Percentiles rank a stretch among this genome's conserved stretches.
Conservation (phyloP, 2,888 invertebrate genomes). For the Scaptomyza flava region DNA sequence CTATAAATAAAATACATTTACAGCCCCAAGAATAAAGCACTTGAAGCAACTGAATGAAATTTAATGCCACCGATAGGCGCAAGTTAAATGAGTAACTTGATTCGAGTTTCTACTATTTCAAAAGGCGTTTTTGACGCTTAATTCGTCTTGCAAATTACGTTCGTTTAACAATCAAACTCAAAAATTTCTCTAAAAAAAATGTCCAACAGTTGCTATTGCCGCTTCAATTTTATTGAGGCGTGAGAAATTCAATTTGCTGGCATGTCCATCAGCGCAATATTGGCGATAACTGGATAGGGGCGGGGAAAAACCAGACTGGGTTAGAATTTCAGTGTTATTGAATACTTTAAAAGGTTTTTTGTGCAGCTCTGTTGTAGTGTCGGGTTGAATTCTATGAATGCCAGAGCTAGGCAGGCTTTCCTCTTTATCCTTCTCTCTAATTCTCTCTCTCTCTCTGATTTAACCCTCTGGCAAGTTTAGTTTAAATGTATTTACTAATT, state of each 20-base stretch:
- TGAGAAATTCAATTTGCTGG: conserved; percentile 69
- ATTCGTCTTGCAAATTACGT: conserved; percentile 39
- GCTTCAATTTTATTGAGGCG: conserved; percentile 36
- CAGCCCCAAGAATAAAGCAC: background rate
- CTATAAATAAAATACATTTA: background rate
- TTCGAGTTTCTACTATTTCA: conserved; percentile 12
- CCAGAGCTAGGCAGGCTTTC: conserved; percentile 9
- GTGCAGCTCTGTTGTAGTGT: conserved; percentile 32
- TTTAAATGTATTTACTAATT: conserved; percentile 62
- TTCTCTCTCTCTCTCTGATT: background rate
- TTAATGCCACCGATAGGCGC: conserved; percentile 30
- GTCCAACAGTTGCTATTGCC: conserved; percentile 25
- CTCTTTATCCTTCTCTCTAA: too few species aligned
- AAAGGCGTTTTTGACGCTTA: conserved; percentile 2
- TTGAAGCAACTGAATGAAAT: conserved; percentile 34
- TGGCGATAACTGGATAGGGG: conserved; percentile 5
- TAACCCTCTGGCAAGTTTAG: conserved; percentile 8
- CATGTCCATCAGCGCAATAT: conserved; percentile 60
- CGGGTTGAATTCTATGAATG: conserved; percentile 56
- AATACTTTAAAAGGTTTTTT: conserved; percentile 77
- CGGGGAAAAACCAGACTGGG: conserved; percentile 17
- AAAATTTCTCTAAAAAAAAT: conserved; percentile 32
- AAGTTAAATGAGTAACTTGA: conserved; percentile 49
- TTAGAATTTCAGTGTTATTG: conserved; percentile 72
- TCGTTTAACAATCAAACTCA: conserved; percentile 45